Conservation (phyloP, 2,113 vertebrate species). For the Blennius ocellaris region DNA sequence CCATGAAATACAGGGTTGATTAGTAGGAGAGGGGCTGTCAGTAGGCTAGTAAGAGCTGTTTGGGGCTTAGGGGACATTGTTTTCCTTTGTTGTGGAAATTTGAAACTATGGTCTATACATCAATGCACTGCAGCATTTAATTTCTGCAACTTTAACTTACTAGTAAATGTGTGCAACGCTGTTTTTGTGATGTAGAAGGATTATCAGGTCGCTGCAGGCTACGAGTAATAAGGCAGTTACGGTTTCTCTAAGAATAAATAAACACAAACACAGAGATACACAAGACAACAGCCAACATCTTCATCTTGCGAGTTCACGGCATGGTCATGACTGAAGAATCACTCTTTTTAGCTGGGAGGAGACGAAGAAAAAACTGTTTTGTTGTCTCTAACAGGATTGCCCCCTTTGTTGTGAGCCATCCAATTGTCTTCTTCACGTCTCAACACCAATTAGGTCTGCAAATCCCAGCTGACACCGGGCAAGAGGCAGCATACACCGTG, state of each 20-base stretch:
- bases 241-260: constrained; percentile 5
- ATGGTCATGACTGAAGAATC: not conserved
- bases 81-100: constrained; percentile 41
- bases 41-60: constrained; percentile 18
- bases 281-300: not conserved
- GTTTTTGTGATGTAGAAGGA: not conserved
- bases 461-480: no score
- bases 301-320: constrained; percentile 7
- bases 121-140: not conserved
- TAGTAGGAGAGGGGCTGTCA: constrained; percentile 24
- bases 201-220: not conserved
- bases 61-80: constrained; percentile 2
- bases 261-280: not conserved
- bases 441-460: no score
- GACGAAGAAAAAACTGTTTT: no score
- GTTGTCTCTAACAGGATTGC: no score
- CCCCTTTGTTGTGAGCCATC: no score
- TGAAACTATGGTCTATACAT: constrained; percentile 10
- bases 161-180: constrained; percentile 6
- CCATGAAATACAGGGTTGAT: constrained; percentile 34
- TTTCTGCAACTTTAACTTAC: not conserved
- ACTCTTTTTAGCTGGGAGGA: not conserved
- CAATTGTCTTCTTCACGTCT: no score
- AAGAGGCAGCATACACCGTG: no score
- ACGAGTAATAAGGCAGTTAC: not conserved